A percentile compares a stretch with the other conserved stretches of the same genome.
Evolutionary conservation across 2,888 invertebrate genomes (phyloP).

Genomic region (Hirtodrosophila alboralis): DNA sequence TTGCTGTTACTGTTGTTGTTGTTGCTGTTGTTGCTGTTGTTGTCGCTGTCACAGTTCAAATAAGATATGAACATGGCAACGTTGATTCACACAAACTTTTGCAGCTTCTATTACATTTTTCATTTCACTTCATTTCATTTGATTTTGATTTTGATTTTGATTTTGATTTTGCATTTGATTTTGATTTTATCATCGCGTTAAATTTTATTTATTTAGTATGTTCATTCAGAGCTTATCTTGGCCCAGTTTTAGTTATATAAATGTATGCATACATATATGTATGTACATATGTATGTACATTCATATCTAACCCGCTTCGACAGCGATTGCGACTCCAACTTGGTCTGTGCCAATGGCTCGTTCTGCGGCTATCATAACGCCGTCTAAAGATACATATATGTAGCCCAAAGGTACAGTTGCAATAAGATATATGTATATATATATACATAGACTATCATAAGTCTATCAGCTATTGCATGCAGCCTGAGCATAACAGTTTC

Average conservation of each 20-base stretch:
- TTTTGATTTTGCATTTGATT: slow-evolving; percentile 15
- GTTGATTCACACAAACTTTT: slow-evolving; percentile 10
- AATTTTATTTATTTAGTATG: slow-evolving; percentile 16
- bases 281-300: slow-evolving; percentile 1
- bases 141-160: slow-evolving; percentile 25
- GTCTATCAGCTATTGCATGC: slow-evolving; percentile 1
- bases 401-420: slow-evolving; percentile 32
- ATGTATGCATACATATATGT: too few relatives aligned
- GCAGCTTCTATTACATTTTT: slow-evolving; percentile 14
- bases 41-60: slow-evolving; percentile 66
- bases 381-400: slow-evolving; percentile 33
- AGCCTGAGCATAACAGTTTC: too few relatives aligned
- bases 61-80: slow-evolving; percentile 77
- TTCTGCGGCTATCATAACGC: slow-evolving; percentile 51
- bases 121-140: slow-evolving; percentile 49
- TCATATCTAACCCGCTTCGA: slow-evolving; percentile 35
- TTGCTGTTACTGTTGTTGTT: slow-evolving; percentile 13
- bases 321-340: slow-evolving; percentile 16
- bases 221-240: too few relatives aligned
- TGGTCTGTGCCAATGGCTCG: slow-evolving; percentile 15
- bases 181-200: slow-evolving; percentile 8
- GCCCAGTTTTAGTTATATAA: too few relatives aligned
- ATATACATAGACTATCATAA: neutral
- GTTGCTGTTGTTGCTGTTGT: slow-evolving; percentile 31
- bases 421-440: neutral